Evolutionary conservation across 2,797 vertebrate genomes (phyloP), one percentile per base, ranked within the genome.

Genomic region (Alectoris magna): DNA sequence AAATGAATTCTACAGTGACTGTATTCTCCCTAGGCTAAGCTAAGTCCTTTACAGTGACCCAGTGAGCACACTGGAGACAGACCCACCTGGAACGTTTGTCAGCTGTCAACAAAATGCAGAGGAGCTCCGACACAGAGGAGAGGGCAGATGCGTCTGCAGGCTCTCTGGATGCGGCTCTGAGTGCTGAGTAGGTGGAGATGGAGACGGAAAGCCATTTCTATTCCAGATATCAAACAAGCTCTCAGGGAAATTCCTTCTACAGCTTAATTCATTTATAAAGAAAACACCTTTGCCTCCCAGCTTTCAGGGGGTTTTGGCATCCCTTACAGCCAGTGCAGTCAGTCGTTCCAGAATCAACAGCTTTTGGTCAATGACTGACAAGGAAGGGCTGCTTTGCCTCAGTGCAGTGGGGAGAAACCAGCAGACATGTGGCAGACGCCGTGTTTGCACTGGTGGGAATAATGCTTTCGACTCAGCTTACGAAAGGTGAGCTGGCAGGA

Each of bases 381-480:
- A 84, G 91, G 94, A 92, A 90, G 83, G 89, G 90, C 77, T 80
- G 92, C 94, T 93, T 79, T 92, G 83, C 94, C 87, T 92, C 89
- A 90, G 72, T 91, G 92, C 83, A 91, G 64, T 41, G 64, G 68
- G 77, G 79, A 90, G 83, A 91, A 92, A 63, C 56, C 74, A 84
- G 62, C 83, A 95, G 89, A 91, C 76, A 56, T 89, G 79, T 53
- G 85, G 85, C 87, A 94, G 90, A 90, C 71, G 68, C 83, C 85
- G 82, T 95, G 86, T 96, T 95, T 95, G 94, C 91, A 90, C 83
- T 92, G 89, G 87, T 95, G 85, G 91, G 92, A 93, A 86, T 82
- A 92, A 78, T 27, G 80, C 70, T 84, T 87, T 90, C 3, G 64
- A 79, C 62, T 48, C 38, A 59, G 87, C 81, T 90, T 56, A 46